Conservation (phyloP, 1,140 invertebrate genomes). For the Coenobita brevimanus region DNA sequence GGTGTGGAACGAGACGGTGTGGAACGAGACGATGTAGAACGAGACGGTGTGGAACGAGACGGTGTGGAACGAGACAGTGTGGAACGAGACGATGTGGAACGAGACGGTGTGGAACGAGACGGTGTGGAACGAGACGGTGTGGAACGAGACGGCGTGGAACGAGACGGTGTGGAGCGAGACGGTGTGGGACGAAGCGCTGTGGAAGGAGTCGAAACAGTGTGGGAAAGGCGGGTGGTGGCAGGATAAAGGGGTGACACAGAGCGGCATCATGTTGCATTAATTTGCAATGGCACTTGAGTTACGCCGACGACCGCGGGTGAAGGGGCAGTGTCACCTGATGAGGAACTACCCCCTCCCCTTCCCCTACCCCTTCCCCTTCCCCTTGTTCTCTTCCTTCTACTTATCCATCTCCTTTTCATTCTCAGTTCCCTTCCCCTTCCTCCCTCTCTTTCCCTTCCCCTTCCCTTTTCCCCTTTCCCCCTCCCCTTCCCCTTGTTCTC, state of each 20-base stretch:
- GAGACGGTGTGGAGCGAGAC: no score
- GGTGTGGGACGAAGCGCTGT: neutral
- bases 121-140: neutral
- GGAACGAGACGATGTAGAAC: no score
- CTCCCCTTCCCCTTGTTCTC: neutral
- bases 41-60: neutral
- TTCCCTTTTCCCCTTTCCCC: neutral
- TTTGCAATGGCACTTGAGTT: slow-evolving; percentile 63
- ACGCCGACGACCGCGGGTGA: slow-evolving; percentile 41
- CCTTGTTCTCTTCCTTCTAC: neutral
- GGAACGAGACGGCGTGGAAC: neutral
- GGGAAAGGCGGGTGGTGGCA: neutral
- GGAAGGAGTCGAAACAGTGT: neutral
- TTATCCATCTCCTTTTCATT: neutral
- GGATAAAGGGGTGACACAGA: no score
- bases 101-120: neutral
- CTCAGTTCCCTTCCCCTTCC: no score
- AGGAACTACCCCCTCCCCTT: slow-evolving; percentile 32
- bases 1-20: no score
- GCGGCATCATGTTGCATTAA: slow-evolving; percentile 64
- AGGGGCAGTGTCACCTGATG: slow-evolving; percentile 41
- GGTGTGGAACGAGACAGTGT: neutral
- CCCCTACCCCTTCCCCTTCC: no score
- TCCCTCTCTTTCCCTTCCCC: neutral
- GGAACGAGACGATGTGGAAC: neutral